Evolutionary conservation across 2,113 vertebrate genomes (phyloP).

Genomic region (Pterocles burchelli): DNA sequence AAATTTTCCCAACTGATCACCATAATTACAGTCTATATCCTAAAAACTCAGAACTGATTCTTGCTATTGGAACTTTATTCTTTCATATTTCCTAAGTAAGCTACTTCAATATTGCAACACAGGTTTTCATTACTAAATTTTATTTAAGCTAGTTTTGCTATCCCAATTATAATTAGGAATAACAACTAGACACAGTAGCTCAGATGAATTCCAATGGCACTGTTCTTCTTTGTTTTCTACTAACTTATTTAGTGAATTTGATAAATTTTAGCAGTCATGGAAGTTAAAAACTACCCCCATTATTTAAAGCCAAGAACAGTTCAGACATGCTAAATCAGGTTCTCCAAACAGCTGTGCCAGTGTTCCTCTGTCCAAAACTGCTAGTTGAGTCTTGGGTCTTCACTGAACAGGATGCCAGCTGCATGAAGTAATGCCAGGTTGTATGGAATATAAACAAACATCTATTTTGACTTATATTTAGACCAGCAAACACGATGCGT

Average conservation of each 20-base stretch:
- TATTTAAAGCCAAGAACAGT: constrained; percentile 45
- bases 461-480: constrained; percentile 16
- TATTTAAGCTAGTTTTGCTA: background rate
- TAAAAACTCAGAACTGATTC: background rate
- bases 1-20: background rate
- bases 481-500: background rate
- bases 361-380: constrained; percentile 52
- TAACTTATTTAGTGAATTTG: constrained; percentile 29
- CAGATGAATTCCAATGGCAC: background rate
- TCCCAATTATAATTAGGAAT: background rate
- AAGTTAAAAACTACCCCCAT: background rate
- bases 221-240: background rate
- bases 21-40: background rate
- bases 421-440: constrained; percentile 8
- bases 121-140: background rate
- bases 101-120: background rate
- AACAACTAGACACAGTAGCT: background rate
- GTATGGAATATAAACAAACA: constrained; percentile 24
- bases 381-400: constrained; percentile 41
- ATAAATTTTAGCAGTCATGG: constrained; percentile 43
- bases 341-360: constrained; percentile 64
- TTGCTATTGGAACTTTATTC: background rate
- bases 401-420: constrained; percentile 25
- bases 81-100: background rate
- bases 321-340: constrained; percentile 42